Evolutionary conservation across 1,140 invertebrate species (phyloP).

Genomic region (Halesus radiatus): DNA sequence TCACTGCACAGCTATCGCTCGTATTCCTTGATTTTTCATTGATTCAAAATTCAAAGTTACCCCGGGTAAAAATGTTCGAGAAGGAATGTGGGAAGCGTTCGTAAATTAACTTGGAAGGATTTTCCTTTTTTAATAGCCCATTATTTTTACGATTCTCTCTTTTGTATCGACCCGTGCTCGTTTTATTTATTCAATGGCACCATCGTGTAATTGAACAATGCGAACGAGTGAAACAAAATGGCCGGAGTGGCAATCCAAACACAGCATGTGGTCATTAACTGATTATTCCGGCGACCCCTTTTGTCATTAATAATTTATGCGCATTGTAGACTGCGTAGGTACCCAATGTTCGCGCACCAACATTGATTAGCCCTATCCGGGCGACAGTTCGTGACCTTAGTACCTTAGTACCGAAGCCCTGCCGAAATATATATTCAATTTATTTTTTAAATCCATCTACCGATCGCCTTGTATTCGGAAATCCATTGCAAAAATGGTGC

Average conservation of each 20-base stretch:
- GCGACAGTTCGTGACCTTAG: slow-evolving; percentile 26
- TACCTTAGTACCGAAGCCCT: background rate
- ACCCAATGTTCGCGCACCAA: slow-evolving; percentile 28
- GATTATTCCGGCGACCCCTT: slow-evolving; percentile 52
- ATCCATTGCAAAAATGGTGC: too few relatives aligned
- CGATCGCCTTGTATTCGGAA: too few relatives aligned
- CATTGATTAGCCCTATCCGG: slow-evolving; percentile 52
- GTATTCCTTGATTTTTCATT: too few relatives aligned
- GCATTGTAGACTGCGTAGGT: slow-evolving; percentile 34
- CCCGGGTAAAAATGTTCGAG: too few relatives aligned
- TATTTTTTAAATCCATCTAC: too few relatives aligned
- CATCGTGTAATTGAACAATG: slow-evolving; percentile 33
- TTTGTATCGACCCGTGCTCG: background rate
- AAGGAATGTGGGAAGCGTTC: background rate
- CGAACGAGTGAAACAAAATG: slow-evolving; percentile 34
- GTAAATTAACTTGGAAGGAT: background rate
- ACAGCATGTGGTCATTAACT: slow-evolving; percentile 54
- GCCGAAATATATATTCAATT: background rate
- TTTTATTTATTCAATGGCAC: slow-evolving; percentile 11
- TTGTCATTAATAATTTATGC: slow-evolving; percentile 54
- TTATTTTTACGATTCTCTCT: background rate
- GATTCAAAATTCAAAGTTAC: too few relatives aligned
- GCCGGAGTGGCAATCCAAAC: slow-evolving; percentile 48
- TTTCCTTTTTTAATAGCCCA: background rate
- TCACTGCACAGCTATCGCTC: too few relatives aligned